These are phyloP conservation scores for Aplysina aerophoba DNA, from an alignment of 37 sponge, comb jelly and placozoan genomes.

Conservation along the genomic window DNA sequence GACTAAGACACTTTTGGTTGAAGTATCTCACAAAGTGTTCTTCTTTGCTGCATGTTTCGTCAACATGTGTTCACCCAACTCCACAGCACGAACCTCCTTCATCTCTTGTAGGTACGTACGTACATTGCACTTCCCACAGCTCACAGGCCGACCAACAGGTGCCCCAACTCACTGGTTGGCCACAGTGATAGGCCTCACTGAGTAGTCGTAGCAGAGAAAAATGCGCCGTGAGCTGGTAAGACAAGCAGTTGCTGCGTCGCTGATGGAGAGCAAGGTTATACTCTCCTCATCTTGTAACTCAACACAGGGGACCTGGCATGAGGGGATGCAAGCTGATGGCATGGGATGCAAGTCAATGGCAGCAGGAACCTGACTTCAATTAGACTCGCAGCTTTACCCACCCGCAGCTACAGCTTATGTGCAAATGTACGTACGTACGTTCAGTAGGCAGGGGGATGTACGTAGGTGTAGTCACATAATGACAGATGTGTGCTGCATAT, in stretches of 20 bases:
- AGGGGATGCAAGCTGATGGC: background rate
- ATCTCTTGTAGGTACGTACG: too few relatives aligned
- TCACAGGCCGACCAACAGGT: constrained; percentile 16
- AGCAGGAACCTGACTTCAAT: background rate
- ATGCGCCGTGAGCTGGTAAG: constrained; percentile 55
- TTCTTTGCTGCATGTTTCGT: too few relatives aligned
- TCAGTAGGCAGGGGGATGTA: too few relatives aligned
- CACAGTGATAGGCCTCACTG: constrained; percentile 44
- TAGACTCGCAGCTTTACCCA: background rate
- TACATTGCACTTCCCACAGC: background rate
- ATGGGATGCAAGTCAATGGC: background rate
- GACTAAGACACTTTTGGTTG: too few relatives aligned
- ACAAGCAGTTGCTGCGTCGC: constrained; percentile 77
- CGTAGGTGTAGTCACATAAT: too few relatives aligned
- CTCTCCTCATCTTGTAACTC: constrained; percentile 53
- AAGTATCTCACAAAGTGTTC: too few relatives aligned
- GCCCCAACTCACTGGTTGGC: constrained; percentile 19
- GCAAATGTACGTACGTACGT: too few relatives aligned
- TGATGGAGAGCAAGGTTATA: constrained; percentile 62
- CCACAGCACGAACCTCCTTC: too few relatives aligned
- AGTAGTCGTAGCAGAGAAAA: constrained; percentile 64
- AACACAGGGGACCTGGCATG: constrained; percentile 59
- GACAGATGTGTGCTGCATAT: too few relatives aligned
- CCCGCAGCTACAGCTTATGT: background rate
- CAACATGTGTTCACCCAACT: too few relatives aligned